Base-by-base conservation (phyloP, 2,113 vertebrate genomes). In the Cynoglossus semilaevis region DNA sequence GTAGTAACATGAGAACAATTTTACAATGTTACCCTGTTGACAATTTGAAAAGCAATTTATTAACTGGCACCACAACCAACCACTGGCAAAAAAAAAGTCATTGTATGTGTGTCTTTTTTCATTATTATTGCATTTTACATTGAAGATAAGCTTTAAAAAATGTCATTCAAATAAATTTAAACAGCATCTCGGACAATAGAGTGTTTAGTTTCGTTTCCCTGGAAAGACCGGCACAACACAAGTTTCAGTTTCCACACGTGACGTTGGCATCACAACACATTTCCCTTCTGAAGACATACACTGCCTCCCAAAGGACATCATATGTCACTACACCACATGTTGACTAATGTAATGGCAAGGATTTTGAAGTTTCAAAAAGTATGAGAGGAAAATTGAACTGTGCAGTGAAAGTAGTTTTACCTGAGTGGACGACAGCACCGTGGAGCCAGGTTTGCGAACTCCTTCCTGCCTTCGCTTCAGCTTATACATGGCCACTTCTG, bases 391-490 rank as follows among this genome's bases (percentile, higher is more conserved):
- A 38, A 2, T 48, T 1, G 13, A 35, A 8, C 2, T 12, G 8
- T 49, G 48, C 22, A 10, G 17, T 15, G 29, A 29, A 11, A 19
- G 8, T 1, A 80, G 82, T 58, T 81, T 51, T 79, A 90, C 92
- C 92, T 93, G 92, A 86, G 70, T 84, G 56, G 85, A 64, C 0
- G 63, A 80, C 45, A 74, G 47, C 5, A 69, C 82, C 44, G 61
- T 35, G 6, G 88, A 83, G 46, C 90, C 84, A 0, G 89, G 67
- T 56, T 90, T 93, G 83, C 93, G 94, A 68, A 69, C 67, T 56
- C 86, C 93, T 77, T 97, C 96, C 75, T 89, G 91, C 34, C 89
- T 92, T 65, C 90, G 78, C 80, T 92, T 94, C 19, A 87, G 75
- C 71, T 91, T 93, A 70, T 92, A 93, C 34, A 93, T 85, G 0